phyloP scores from a whole-genome alignment of 1,140 invertebrate species.

The Anthonomus grandis region DNA sequence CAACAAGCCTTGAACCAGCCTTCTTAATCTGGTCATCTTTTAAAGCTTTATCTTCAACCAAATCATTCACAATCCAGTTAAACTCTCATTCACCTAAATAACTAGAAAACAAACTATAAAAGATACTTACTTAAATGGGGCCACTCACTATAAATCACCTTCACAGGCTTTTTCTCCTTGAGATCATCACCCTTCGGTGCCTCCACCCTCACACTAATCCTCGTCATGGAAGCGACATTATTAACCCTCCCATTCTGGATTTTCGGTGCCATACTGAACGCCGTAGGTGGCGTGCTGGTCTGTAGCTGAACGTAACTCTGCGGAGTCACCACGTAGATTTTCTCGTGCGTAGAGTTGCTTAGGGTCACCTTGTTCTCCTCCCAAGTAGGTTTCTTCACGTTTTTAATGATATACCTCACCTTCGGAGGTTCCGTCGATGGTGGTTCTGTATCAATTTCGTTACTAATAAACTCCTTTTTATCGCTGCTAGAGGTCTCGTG shows the following conservation, averaged over 20 bases:
- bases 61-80: background rate
- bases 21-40: background rate
- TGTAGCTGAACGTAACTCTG: constrained; percentile 51
- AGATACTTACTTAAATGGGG: constrained; percentile 55
- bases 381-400: constrained; percentile 50
- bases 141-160: constrained; percentile 51
- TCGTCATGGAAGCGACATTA: constrained; percentile 49
- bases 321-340: constrained; percentile 74
- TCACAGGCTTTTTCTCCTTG: constrained; percentile 45
- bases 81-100: background rate
- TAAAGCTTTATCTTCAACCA: background rate
- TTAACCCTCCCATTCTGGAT: constrained; percentile 40
- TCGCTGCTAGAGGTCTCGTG: constrained; percentile 55
- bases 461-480: constrained; percentile 48
- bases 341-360: constrained; percentile 68
- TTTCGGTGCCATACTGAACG: constrained; percentile 38
- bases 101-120: too few relatives aligned
- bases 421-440: constrained; percentile 31
- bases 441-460: constrained; percentile 36
- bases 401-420: background rate
- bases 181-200: constrained; percentile 46
- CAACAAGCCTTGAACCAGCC: too few relatives aligned
- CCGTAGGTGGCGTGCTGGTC: constrained; percentile 30
- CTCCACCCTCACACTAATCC: constrained; percentile 58
- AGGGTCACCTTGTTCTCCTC: constrained; percentile 64